Base-by-base conservation (phyloP, 30 jellyfish, hydroid and myxozoan genomes). In the Hydractinia echinata region DNA sequence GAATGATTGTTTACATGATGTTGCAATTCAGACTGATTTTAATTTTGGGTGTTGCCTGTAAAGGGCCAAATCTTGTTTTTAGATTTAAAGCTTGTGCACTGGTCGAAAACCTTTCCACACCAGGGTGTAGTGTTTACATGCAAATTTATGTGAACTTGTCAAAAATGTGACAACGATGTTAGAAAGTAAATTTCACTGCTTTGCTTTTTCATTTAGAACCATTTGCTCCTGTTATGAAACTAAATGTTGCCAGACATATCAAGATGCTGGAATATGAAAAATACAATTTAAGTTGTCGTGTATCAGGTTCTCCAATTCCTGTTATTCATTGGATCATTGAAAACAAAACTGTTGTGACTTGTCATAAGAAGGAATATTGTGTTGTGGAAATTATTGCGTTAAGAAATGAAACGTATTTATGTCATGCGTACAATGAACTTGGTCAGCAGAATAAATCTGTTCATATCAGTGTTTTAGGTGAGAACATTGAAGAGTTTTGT, bases 281-380 rank as follows among this genome's bases (percentile, higher is more conserved):
- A n/a, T 6, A n/a, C 39, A 13, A 6, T 6, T 44, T 13, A 7
- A 64, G 19, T n/a, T 64, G 74, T 64, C 19, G 39, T 64, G 74
- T 51, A n/a, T 64, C 74, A n/a, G 74, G 74, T 64, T 64, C 74
- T n/a, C 74, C 74, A 7, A n/a, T 64, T n/a, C 74, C 74, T 64
- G 51, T 7, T n/a, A 64, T 13, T 64, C 74, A 13, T 7, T 64
- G 74, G 74, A 64, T 64, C 51, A 64, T 7, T 64, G 74, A 51
- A n/a, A n/a, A 44, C 74, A 7, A 13, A n/a, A 8, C 2, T 13
- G 39, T 13, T n/a, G 4, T 7, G 2, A 13, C 74, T 6, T 64
- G 74, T 64, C 51, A 6, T 13, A 44, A 51, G 7, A 64, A 51
- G 51, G 4, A 8, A n/a, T 44, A n/a, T 64, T 64, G 74, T 13